These are phyloP conservation scores for Petrocephalus zakoni DNA, from an alignment of 2,113 vertebrate genomes.

Conservation along the genomic window DNA sequence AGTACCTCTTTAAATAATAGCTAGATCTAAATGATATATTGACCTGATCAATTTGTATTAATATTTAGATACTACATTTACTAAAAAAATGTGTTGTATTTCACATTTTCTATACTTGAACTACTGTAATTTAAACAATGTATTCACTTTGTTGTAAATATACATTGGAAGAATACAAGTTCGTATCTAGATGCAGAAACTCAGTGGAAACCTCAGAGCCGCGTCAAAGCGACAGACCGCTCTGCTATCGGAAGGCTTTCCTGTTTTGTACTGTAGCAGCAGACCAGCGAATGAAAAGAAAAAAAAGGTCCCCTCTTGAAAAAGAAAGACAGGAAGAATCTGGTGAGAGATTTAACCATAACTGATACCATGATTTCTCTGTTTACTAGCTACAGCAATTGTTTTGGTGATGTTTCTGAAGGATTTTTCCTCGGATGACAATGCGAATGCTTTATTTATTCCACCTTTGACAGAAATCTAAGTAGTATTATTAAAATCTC, in stretches of 20 bases:
- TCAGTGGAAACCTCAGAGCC: neutral
- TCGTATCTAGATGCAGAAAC: neutral
- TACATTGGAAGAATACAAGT: no score
- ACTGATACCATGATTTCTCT: constrained; percentile 38
- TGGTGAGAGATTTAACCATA: neutral
- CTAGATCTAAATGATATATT: neutral
- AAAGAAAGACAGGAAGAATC: constrained; percentile 5
- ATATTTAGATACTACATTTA: neutral
- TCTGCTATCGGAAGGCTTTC: constrained; percentile 21
- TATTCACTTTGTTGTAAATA: no score
- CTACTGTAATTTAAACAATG: neutral
- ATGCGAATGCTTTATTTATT: neutral
- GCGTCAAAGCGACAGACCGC: neutral
- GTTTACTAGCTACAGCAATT: constrained; percentile 77
- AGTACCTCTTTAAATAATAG: neutral
- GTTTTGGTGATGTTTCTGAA: constrained; percentile 76
- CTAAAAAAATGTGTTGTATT: neutral
- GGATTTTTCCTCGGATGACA: constrained; percentile 50
- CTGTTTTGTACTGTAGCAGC: constrained; percentile 10
- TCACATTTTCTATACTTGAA: neutral
- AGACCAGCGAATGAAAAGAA: neutral
- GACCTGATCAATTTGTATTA: neutral
- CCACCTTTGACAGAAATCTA: neutral
- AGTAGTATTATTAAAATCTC: neutral
- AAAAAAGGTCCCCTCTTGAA: neutral